Percentiles rank a stretch among this genome's conserved stretches.
phyloP scores from a whole-genome alignment of 2,113 vertebrate genomes.

The Odontesthes bonariensis region DNA sequence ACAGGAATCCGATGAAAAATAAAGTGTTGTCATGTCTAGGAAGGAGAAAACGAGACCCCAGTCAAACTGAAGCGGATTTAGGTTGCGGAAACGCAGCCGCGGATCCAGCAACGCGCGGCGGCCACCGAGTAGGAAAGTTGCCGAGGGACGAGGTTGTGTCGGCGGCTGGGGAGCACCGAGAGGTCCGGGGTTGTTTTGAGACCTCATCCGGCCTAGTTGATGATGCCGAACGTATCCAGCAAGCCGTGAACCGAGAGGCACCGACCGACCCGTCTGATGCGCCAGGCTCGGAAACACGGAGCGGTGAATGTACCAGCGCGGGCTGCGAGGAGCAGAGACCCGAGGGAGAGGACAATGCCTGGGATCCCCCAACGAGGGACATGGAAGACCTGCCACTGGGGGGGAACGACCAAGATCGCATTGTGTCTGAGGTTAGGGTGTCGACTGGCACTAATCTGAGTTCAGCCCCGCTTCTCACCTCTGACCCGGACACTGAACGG shows the following conservation, averaged over 20 bases:
- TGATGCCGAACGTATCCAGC: not conserved
- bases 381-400: conserved; percentile 77
- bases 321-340: conserved; percentile 48
- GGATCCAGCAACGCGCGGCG: conserved; percentile 61
- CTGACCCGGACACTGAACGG: conserved; percentile 36
- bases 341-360: conserved; percentile 74
- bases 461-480: conserved; percentile 7
- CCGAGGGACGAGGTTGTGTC: conserved; percentile 67
- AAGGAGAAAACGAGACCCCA: conserved; percentile 63
- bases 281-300: conserved; percentile 39
- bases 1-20: conserved; percentile 76
- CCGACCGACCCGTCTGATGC: conserved; percentile 52
- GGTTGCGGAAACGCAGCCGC: conserved; percentile 41
- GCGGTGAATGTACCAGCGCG: conserved; percentile 50
- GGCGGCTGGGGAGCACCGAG: conserved; percentile 33
- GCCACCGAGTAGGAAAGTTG: conserved; percentile 73
- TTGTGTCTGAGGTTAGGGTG: conserved; percentile 14
- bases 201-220: conserved; percentile 30
- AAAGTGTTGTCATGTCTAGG: conserved; percentile 73
- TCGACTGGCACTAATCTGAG: conserved; percentile 15
- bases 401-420: conserved; percentile 26
- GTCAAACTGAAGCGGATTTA: conserved; percentile 30
- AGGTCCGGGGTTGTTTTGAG: conserved; percentile 19
- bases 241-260: conserved; percentile 31
- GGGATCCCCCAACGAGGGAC: conserved; percentile 63